A percentile compares a stretch with the other conserved stretches of the same genome.
These are phyloP conservation scores for Goniozus legneri DNA, from an alignment of 1,140 invertebrate genomes.

Conservation along the genomic window DNA sequence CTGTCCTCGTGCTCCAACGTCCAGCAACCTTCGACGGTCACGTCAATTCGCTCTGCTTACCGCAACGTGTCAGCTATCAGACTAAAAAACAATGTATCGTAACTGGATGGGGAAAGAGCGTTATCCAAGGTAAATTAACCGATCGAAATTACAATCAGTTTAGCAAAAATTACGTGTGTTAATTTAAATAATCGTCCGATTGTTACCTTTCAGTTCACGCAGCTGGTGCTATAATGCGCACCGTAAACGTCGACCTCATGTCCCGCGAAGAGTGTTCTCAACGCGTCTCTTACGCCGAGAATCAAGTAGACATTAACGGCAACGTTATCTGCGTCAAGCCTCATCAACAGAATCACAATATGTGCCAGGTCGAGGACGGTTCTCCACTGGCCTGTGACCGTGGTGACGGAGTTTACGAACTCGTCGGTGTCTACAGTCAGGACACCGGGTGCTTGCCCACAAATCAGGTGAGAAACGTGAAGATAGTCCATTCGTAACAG, in stretches of 20 bases:
- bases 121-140: constrained; percentile 64
- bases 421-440: constrained; percentile 73
- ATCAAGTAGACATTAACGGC: constrained; percentile 27
- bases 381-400: constrained; percentile 73
- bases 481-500: not conserved
- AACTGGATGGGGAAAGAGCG: constrained; percentile 78
- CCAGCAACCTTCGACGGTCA: constrained; percentile 64
- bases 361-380: constrained; percentile 69
- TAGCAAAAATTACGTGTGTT: not conserved
- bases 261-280: constrained; percentile 58
- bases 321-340: constrained; percentile 41
- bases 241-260: constrained; percentile 65
- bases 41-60: constrained; percentile 71
- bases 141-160: constrained; percentile 19
- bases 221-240: constrained; percentile 70
- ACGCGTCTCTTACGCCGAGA: constrained; percentile 27
- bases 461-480: constrained; percentile 38
- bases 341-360: constrained; percentile 37
- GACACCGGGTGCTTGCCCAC: constrained; percentile 61
- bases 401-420: constrained; percentile 64
- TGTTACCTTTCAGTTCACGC: constrained; percentile 60
- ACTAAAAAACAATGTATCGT: constrained; percentile 63
- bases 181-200: constrained; percentile 2
- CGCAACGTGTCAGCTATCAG: constrained; percentile 37
- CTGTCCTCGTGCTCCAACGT: constrained; percentile 66